Evolutionary conservation across 2,113 vertebrate species (phyloP).

Genomic region (Actinemys pallida): DNA sequence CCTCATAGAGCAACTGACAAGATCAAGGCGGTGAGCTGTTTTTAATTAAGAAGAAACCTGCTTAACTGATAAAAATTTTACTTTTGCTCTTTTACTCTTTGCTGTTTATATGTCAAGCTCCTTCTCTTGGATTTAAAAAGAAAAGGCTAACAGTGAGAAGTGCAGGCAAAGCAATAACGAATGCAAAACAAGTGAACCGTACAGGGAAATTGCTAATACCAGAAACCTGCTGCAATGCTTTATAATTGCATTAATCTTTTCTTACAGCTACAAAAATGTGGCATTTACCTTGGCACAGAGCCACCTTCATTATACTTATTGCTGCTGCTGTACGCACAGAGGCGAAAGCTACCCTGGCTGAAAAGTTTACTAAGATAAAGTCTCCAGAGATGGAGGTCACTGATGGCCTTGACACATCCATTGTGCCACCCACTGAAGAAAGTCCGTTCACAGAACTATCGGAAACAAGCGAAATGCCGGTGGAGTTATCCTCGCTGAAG

Average conservation of each 20-base stretch:
- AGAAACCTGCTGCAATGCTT: background rate
- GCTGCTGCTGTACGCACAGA: constrained; percentile 29
- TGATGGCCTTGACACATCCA: constrained; percentile 52
- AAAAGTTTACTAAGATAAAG: constrained; percentile 88
- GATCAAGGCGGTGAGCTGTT: background rate
- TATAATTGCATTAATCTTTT: background rate
- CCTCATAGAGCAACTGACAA: background rate
- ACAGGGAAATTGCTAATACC: background rate
- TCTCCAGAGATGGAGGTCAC: constrained; percentile 68
- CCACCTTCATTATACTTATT: constrained; percentile 66
- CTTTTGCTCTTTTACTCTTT: background rate
- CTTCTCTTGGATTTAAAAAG: background rate
- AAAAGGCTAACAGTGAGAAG: background rate
- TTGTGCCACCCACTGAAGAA: constrained; percentile 47
- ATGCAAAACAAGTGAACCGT: background rate
- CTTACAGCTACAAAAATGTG: constrained; percentile 85
- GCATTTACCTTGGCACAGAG: constrained; percentile 59
- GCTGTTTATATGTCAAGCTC: background rate
- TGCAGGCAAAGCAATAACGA: background rate
- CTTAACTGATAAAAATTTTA: background rate
- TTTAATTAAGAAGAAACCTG: background rate
- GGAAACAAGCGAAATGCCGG: background rate
- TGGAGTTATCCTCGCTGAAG: background rate
- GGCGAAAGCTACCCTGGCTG: constrained; percentile 85
- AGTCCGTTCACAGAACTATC: constrained; percentile 27